Percentiles rank a stretch among this genome's conserved stretches.
These are phyloP conservation scores for Nomada goodeniana DNA, from an alignment of 2,888 invertebrate genomes.

Conservation along the genomic window DNA sequence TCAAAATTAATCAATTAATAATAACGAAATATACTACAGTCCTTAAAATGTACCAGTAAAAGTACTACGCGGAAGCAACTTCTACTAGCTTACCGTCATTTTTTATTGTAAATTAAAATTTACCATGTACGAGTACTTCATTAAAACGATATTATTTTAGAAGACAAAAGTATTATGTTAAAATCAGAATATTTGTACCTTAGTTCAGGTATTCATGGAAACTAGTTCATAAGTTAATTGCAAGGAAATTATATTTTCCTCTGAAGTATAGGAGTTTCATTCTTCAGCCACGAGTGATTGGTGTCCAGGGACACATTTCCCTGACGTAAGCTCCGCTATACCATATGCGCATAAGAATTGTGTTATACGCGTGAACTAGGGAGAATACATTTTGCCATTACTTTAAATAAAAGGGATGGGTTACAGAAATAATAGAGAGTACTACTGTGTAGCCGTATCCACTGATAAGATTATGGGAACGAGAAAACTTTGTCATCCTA, in stretches of 20 bases:
- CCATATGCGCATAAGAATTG: constrained; percentile 22
- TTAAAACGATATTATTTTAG: too few species aligned
- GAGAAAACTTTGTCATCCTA: neutral
- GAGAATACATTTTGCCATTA: neutral
- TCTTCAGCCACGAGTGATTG: constrained; percentile 19
- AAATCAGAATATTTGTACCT: neutral
- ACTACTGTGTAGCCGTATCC: neutral
- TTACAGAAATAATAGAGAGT: constrained; percentile 2
- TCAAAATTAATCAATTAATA: too few species aligned
- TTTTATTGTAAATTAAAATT: too few species aligned
- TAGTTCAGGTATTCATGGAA: too few species aligned
- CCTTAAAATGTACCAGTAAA: too few species aligned
- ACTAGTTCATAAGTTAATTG: constrained; percentile 10
- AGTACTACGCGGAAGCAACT: too few species aligned
- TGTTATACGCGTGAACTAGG: neutral
- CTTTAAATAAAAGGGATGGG: constrained; percentile 11
- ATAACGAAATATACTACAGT: too few species aligned
- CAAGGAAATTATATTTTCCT: constrained; percentile 7
- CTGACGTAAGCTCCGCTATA: neutral
- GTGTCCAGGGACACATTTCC: constrained; percentile 30
- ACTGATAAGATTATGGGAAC: neutral
- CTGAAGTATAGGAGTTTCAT: constrained; percentile 8
- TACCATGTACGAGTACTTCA: too few species aligned
- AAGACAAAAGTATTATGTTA: too few species aligned
- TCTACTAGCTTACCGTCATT: too few species aligned